phyloP scores from a whole-genome alignment of 2,888 invertebrate genomes.

The Anagyrus pseudococci region DNA sequence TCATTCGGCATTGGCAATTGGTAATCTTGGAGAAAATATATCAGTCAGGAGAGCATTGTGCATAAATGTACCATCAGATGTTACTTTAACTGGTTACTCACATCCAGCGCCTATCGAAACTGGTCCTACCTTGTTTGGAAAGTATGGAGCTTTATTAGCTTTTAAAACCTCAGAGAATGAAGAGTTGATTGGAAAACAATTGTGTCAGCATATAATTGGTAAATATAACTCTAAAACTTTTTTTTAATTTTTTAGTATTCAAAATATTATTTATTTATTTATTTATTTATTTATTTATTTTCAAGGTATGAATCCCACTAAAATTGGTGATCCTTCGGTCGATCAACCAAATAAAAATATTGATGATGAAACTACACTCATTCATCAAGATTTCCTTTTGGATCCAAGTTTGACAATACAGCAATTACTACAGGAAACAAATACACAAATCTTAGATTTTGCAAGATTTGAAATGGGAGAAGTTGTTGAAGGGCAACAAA shows the following conservation, averaged over 20 bases:
- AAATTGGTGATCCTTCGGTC: constrained; percentile 71
- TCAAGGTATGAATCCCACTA: constrained; percentile 81
- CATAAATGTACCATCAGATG: constrained; percentile 68
- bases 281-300: constrained; percentile 23
- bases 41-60: constrained; percentile 79
- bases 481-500: constrained; percentile 57
- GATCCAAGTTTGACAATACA: constrained; percentile 79
- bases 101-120: constrained; percentile 74
- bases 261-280: constrained; percentile 11
- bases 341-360: constrained; percentile 71
- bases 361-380: constrained; percentile 81
- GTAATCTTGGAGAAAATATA: constrained; percentile 91
- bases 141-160: constrained; percentile 85
- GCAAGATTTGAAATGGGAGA: constrained; percentile 90
- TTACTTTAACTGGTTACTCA: constrained; percentile 74
- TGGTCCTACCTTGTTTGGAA: constrained; percentile 72
- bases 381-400: constrained; percentile 86
- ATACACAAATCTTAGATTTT: constrained; percentile 78
- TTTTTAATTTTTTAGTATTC: constrained; percentile 14
- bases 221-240: constrained; percentile 40
- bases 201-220: constrained; percentile 93
- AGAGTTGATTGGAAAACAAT: constrained; percentile 70
- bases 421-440: constrained; percentile 72
- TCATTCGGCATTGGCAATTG: constrained; percentile 83
- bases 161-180: constrained; percentile 64